Base-by-base conservation (phyloP, 2,113 vertebrate species). In the Oceanites oceanicus region DNA sequence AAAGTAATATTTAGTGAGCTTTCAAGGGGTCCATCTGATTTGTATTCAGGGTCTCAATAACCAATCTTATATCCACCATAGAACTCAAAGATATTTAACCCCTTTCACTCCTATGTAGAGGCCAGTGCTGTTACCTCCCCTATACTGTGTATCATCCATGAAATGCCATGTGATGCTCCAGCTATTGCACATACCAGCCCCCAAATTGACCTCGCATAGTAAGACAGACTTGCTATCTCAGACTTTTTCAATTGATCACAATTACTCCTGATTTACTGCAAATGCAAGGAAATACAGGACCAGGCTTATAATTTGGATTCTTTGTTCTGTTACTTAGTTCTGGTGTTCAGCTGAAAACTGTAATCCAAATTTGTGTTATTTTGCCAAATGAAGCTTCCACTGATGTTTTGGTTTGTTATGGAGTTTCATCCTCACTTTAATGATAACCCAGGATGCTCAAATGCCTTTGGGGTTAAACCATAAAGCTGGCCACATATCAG, bases 101-200 rank as follows among this genome's bases (percentile, higher is more conserved):
- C 6, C 4, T 88, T 77, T 52, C 25, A 30, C 3, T 49, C 15
- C 19, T 16, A 6, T 10, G 14, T 25, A 53, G 53, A 42, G 6
- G 2, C 20, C 21, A 70, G 7, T 61, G 70, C 36, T 67, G 20
- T 55, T 78, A 15, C 38, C 13, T 8, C 25, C 36, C 25, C 18
- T 44, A 0, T 11, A 3, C 5, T 17, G 6, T 13, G 5, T 26
- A 21, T 84, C 53, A 77, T 18, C 59, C 1, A 0, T 63, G n/a
- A 91, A 86, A 87, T 44, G 19, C 34, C 7, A 0, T 27, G 49
- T 34, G 38, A 29, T 73, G 19, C 22, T 58, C 49, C 36, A 58
- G 14, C 70, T 40, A 11, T 66, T 49, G 9, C 45, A 45, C 15
- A 15, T 5, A 32, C 40, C 38, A 81, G 9, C 18, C 74, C 18